These are phyloP conservation scores for Paedocypris sp. DNA, from an alignment of 2,113 vertebrate genomes.

Conservation along the genomic window DNA sequence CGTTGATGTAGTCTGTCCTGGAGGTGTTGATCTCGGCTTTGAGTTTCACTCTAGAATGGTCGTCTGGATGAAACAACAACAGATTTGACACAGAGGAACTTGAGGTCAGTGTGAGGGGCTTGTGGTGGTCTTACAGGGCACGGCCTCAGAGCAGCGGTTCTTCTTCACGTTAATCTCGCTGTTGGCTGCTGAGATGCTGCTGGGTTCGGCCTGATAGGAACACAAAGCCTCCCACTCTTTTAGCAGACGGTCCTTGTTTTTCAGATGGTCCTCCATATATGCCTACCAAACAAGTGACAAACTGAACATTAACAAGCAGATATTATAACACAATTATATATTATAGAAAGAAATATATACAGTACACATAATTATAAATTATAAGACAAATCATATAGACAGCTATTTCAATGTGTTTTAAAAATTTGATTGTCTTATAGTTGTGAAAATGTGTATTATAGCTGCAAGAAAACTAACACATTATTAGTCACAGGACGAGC, in stretches of 20 bases:
- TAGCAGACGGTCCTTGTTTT: constrained; percentile 83
- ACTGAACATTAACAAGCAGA: not conserved
- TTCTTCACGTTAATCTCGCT: constrained; percentile 78
- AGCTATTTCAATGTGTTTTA: too few species aligned
- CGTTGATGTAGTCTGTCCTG: constrained; percentile 89
- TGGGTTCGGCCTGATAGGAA: constrained; percentile 89
- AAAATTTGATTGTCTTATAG: too few species aligned
- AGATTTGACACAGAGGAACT: too few species aligned
- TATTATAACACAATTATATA: too few species aligned
- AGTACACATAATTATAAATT: too few species aligned
- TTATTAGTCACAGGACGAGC: too few species aligned
- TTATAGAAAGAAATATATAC: not conserved
- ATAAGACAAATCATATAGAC: too few species aligned
- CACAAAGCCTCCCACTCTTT: constrained; percentile 94
- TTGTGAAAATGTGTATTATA: too few species aligned
- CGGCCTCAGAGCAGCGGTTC: constrained; percentile 79
- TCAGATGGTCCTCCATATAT: constrained; percentile 97
- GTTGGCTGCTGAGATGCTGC: constrained; percentile 66
- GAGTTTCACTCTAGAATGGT: constrained; percentile 86
- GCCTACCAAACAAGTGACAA: constrained; percentile 55
- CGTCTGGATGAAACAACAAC: constrained; percentile 65
- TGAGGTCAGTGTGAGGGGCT: too few species aligned
- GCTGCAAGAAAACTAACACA: too few species aligned
- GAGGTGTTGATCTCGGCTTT: constrained; percentile 82
- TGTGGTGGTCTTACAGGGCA: constrained; percentile 74